These are phyloP conservation scores for Sorex araneus DNA, from an alignment of 2,113 vertebrate species.

Conservation along the genomic window DNA sequence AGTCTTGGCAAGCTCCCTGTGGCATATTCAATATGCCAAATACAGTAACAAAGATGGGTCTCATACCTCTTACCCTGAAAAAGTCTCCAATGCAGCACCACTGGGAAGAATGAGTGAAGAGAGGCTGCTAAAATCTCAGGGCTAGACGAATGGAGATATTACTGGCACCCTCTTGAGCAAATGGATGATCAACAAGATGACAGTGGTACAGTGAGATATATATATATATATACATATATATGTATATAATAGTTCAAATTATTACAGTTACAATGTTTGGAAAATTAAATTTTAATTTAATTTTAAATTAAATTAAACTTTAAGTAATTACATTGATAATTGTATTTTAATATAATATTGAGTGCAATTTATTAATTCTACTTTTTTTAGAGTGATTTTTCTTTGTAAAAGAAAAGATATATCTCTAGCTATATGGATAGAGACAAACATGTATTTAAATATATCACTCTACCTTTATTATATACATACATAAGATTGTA, in stretches of 20 bases:
- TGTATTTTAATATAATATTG: not conserved
- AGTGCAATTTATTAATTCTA: not conserved
- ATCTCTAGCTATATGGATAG: not conserved
- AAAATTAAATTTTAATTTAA: not conserved
- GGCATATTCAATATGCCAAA: too few relatives aligned
- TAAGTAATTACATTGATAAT: not conserved
- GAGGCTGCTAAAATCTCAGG: too few relatives aligned
- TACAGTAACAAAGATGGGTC: too few relatives aligned
- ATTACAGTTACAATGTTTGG: not conserved
- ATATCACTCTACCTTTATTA: not conserved
- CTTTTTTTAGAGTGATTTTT: not conserved
- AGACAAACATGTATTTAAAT: not conserved
- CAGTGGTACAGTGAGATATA: too few relatives aligned
- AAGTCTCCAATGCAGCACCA: too few relatives aligned
- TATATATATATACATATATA: too few relatives aligned
- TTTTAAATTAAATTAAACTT: not conserved
- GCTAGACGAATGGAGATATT: too few relatives aligned
- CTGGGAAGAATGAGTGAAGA: too few relatives aligned
- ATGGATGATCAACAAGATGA: too few relatives aligned
- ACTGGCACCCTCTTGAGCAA: too few relatives aligned
- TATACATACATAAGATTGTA: not conserved
- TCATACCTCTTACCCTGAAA: too few relatives aligned
- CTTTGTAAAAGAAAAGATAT: not conserved
- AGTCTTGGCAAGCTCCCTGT: too few relatives aligned
- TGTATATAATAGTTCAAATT: not conserved